Base-by-base conservation (phyloP, 1,140 invertebrate genomes). In the Leptonema lineaticorne region DNA sequence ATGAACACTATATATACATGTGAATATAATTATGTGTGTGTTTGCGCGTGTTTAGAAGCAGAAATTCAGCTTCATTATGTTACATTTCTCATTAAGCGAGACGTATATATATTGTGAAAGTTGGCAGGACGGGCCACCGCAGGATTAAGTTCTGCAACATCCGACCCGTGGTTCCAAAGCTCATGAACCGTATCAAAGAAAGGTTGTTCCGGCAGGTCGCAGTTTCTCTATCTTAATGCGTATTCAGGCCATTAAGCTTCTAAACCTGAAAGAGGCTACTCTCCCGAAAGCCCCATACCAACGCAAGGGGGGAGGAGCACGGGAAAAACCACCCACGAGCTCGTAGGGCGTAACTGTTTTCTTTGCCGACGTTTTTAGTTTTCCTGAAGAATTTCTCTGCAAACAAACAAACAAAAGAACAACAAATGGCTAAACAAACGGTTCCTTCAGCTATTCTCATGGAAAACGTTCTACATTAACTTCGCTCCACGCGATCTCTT, bases 161-260 rank as follows among this genome's bases (percentile, higher is more conserved):
- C 57, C 63, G 26, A 57, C 20, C 63, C 48, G 27, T 28, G 37
- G 57, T 46, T 67, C 33, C 37, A 29, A 41, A 59, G 27, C 65
- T 67, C 67, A 68, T 68, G 67, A 56, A 68, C 57, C 67, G 67
- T 68, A 68, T 68, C 67, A 68, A 68, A 68, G 67, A 63, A 68
- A 68, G 67, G 59, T 63, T 68, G 65, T 58, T 68, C 68, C 64
- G 64, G 68, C 68, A 69, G 68, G 70, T 69, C 63, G 68, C 70
- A 63, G 46, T 70, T 67, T 67, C 64, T 70, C 64, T 69, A 69
- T 69, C 71, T 72, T 67, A 72, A 72, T 72, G 68, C 53, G 33
- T 64, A 29, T 68, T 67, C 68, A 64, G 71, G 62, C 71, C 71
- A 72, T 72, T 72, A 72, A 69, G 68, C 68, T 60, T 57, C 63